Conservation (phyloP, 1,140 invertebrate species). For the Eueides isabella region DNA sequence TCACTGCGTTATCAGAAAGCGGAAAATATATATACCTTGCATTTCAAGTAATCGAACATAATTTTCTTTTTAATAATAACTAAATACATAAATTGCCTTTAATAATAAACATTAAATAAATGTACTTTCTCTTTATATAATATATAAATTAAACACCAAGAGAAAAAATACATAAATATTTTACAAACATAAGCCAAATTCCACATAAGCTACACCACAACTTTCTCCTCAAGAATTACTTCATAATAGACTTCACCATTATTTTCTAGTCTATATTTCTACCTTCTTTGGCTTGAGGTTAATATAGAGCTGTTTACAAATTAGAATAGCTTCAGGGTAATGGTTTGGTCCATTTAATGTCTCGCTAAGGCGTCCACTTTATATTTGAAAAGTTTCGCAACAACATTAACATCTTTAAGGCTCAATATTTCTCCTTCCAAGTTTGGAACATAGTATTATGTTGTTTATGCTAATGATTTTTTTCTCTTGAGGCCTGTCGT, state of each 20-base stretch:
- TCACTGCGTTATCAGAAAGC: too few species aligned
- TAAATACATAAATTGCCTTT: too few species aligned
- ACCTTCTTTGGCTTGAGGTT: neutral
- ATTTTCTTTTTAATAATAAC: too few species aligned
- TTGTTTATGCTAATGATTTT: neutral
- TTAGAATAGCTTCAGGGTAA: conserved; percentile 20
- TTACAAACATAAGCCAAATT: neutral
- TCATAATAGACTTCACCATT: neutral
- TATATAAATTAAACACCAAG: too few species aligned
- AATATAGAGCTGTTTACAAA: conserved; percentile 1
- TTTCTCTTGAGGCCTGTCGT: neutral
- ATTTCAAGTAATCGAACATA: too few species aligned
- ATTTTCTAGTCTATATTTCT: neutral
- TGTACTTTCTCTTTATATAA: too few species aligned
- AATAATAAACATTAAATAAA: too few species aligned
- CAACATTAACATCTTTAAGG: neutral
- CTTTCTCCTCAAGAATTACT: too few species aligned
- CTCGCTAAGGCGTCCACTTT: conserved; percentile 13
- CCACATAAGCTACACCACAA: too few species aligned
- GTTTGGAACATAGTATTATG: neutral
- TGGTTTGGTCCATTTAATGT: conserved; percentile 37
- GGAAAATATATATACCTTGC: too few species aligned
- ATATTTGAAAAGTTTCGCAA: conserved; percentile 13
- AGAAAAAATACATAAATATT: too few species aligned
- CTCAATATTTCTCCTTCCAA: neutral